Base-by-base conservation (phyloP, 1,140 invertebrate species). In the Bombyx mandarina region DNA sequence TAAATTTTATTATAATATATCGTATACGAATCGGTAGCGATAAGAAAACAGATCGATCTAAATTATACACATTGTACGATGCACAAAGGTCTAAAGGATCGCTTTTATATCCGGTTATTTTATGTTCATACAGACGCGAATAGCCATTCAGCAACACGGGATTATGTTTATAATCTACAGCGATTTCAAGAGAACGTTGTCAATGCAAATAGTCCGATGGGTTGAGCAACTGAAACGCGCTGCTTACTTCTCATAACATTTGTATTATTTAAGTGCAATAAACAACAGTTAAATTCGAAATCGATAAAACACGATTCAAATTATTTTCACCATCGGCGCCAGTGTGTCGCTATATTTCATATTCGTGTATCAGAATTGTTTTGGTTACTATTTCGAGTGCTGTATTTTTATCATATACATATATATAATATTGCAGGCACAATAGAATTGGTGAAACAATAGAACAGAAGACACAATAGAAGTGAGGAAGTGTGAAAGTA, bases 1-100 rank as follows among this genome's bases (percentile, higher is more conserved):
- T 87, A 86, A 86, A 86, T 83, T 79, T 78, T 82, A 76, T 73
- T 64, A 75, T 82, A 80, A 84, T 87, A 82, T 83, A 85, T 85
- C 80, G 75, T 74, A 70, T 82, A 85, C 84, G 82, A 79, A 82
- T 82, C 80, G 72, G 77, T 75, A 86, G 22, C 26, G 7, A 51
- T 35, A 51, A 51, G 42, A 35, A 35, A 35, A 35, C 26, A 35
- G 26, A 35, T 35, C 26, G 26, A 35, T 35, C 26, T 35, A 35
- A 35, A 35, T 35, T 35, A 35, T 5, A 35, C 26, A 35, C 26
- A 35, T 35, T 35, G 26, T 35, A 35, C 26, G 26, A 35, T 35
- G 0, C 26, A 35, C 26, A 35, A 35, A 35, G 26, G 26, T 35
- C 26, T 35, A 35, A 35, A 10, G 46, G 46, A 35, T 0, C 26